phyloP scores from a whole-genome alignment of 2,888 invertebrate species.

The Aspidapion aeneum region DNA sequence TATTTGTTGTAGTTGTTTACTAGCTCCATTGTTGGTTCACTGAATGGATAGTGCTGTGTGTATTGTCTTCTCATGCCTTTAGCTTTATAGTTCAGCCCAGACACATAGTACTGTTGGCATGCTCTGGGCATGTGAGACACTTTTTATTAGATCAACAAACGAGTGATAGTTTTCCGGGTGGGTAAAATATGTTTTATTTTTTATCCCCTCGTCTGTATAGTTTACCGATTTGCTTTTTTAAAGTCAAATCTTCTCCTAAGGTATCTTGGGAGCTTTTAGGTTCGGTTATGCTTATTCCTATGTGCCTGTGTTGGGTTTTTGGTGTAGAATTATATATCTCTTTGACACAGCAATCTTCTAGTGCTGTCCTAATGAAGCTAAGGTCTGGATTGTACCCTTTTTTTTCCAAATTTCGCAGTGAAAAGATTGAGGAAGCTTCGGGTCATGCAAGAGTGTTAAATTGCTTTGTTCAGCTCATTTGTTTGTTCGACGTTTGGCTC shows the following conservation, averaged over 20 bases:
- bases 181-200: not conserved
- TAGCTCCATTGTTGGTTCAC: not conserved
- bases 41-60: no score
- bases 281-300: not conserved
- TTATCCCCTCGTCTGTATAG: not conserved
- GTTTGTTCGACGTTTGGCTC: no score
- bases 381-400: no score
- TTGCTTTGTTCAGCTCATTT: no score
- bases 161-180: not conserved
- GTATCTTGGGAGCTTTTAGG: not conserved
- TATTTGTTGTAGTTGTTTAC: not conserved
- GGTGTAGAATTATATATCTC: not conserved
- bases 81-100: not conserved
- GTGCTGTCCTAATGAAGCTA: no score
- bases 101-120: not conserved
- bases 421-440: no score
- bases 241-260: not conserved
- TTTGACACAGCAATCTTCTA: no score
- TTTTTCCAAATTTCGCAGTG: no score
- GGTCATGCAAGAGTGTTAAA: no score
- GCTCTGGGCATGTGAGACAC: not conserved
- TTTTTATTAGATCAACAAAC: not conserved
- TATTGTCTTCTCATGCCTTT: no score
- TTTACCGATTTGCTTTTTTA: not conserved
- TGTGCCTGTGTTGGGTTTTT: not conserved